phyloP scores from a whole-genome alignment of 2,797 vertebrate species.

The Gallinago solitaria region DNA sequence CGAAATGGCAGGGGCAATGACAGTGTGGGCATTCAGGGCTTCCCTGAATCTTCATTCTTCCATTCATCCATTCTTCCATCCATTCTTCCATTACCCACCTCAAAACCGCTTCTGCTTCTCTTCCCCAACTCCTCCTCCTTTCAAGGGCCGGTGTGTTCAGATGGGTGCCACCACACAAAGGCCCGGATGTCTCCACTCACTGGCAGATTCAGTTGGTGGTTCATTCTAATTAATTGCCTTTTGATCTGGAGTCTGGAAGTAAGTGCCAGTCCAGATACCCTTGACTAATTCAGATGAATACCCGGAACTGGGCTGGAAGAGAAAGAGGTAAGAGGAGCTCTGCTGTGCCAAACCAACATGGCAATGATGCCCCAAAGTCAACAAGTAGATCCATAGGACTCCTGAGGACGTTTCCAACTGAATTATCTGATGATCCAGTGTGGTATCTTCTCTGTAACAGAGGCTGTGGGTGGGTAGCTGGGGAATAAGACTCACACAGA shows the following conservation, averaged over 20 bases:
- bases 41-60: background rate
- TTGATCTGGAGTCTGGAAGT: background rate
- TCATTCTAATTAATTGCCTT: slow-evolving; percentile 21
- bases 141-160: background rate
- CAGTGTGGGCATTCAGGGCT: background rate
- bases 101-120: background rate
- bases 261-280: slow-evolving; percentile 24
- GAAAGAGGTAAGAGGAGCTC: background rate
- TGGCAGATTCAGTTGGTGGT: background rate
- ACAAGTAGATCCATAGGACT: background rate
- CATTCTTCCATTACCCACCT: background rate
- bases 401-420: background rate
- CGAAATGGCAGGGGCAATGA: background rate
- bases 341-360: background rate
- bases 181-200: background rate
- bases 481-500: background rate
- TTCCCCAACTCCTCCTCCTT: background rate
- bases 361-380: background rate
- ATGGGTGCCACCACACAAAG: slow-evolving; percentile 31
- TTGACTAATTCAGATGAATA: slow-evolving; percentile 52
- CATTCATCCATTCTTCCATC: background rate
- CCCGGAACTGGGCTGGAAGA: background rate
- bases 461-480: background rate
- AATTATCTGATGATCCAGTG: background rate
- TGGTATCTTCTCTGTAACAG: background rate